phyloP scores from a whole-genome alignment of 2,797 vertebrate species.

The Melopsittacus undulatus region DNA sequence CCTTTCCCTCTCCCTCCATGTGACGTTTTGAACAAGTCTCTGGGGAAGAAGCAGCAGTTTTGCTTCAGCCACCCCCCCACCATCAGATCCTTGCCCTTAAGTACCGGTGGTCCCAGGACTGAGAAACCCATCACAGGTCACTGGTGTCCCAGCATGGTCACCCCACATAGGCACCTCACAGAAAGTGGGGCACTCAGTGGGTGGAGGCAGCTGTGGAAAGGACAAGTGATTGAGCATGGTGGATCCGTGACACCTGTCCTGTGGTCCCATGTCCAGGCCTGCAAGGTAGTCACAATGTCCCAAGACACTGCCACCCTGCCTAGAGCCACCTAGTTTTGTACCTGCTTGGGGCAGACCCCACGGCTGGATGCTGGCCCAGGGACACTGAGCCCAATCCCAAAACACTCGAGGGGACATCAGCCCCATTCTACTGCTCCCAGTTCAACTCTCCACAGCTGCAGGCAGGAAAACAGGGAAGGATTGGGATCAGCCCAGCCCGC shows the following conservation, averaged over 20 bases:
- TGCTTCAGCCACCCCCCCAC: not conserved
- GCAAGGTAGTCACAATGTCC: not conserved
- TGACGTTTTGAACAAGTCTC: not conserved
- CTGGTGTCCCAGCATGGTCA: not conserved
- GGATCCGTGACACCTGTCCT: not conserved
- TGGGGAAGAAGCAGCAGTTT: not conserved
- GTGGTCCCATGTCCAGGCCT: not conserved
- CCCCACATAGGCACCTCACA: not conserved
- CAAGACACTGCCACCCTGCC: not conserved
- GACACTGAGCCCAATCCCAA: not conserved
- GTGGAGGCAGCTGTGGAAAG: constrained; percentile 11
- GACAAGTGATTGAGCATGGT: constrained; percentile 12
- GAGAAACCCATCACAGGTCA: not conserved
- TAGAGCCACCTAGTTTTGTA: not conserved
- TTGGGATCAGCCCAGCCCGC: not conserved
- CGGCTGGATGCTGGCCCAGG: not conserved
- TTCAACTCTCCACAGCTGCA: not conserved
- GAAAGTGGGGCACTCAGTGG: constrained; percentile 24
- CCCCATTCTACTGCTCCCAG: not conserved
- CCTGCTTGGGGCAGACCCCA: not conserved
- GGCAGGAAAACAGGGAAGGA: not conserved
- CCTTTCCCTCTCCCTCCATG: constrained; percentile 59
- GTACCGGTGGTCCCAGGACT: not conserved
- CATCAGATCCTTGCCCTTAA: accelerated
- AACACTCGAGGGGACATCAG: not conserved